Conservation (phyloP, 2,888 invertebrate species). For the Pomacea canaliculata region DNA sequence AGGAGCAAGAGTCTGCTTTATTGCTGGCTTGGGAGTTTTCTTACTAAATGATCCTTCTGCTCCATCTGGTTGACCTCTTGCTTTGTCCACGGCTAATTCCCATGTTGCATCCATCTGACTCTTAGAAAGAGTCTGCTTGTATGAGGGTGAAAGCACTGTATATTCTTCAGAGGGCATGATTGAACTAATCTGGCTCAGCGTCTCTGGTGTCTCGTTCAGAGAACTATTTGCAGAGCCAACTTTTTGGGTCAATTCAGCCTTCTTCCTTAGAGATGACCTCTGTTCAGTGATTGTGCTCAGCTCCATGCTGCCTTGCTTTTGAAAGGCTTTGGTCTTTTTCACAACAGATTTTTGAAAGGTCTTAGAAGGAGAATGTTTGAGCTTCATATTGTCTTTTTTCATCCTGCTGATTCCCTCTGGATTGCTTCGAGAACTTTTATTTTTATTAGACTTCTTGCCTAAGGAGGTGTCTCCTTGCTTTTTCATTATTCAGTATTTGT, state of each 20-base stretch:
- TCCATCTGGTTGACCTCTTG: slow-evolving; percentile 63
- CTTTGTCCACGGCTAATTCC: slow-evolving; percentile 59
- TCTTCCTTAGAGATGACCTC: slow-evolving; percentile 25
- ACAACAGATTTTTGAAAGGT: slow-evolving; percentile 1
- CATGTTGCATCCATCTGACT: slow-evolving; percentile 50
- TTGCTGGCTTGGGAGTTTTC: slow-evolving; percentile 37
- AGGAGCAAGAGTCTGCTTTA: slow-evolving; percentile 12
- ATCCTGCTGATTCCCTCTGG: not conserved
- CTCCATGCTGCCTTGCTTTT: slow-evolving; percentile 1
- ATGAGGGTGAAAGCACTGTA: slow-evolving; percentile 43
- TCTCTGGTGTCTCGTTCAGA: slow-evolving; percentile 45
- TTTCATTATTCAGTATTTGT: too few relatives aligned
- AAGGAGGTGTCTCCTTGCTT: too few relatives aligned
- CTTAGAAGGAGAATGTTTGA: slow-evolving; percentile 17
- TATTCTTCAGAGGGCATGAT: slow-evolving; percentile 52
- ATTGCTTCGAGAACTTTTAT: not conserved
- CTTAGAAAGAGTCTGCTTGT: slow-evolving; percentile 29
- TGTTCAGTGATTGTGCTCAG: too few relatives aligned
- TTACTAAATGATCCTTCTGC: slow-evolving; percentile 55
- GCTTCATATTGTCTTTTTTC: not conserved
- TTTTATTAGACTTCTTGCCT: not conserved
- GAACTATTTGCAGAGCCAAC: slow-evolving; percentile 12
- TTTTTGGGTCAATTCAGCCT: slow-evolving; percentile 7
- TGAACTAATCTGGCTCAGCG: slow-evolving; percentile 60
- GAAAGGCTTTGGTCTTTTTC: not conserved